These are phyloP conservation scores for Dissostichus mawsoni DNA, from an alignment of 2,113 vertebrate species.

Conservation along the genomic window DNA sequence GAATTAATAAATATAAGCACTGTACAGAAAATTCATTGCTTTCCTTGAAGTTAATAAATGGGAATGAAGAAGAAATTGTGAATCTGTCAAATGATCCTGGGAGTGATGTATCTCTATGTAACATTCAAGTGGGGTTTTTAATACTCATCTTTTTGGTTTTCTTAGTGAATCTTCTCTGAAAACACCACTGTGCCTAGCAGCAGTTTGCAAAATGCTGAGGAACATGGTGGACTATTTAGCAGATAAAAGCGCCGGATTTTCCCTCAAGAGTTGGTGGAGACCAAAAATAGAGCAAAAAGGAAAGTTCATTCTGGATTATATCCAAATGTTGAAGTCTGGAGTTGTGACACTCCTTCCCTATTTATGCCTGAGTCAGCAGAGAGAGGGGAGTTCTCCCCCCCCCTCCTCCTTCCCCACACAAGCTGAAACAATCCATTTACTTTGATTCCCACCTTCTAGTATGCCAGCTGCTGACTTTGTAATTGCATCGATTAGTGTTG, in stretches of 20 bases:
- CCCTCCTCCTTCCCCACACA: not conserved
- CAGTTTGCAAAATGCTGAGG: too few species aligned
- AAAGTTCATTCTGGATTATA: not conserved
- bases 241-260: not conserved
- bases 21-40: conserved; percentile 48
- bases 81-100: not conserved
- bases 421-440: conserved; percentile 69
- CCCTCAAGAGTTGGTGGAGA: not conserved
- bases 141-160: not conserved
- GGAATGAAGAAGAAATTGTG: not conserved
- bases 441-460: conserved; percentile 58
- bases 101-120: not conserved
- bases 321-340: not conserved
- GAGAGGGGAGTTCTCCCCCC: not conserved
- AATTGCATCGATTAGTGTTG: conserved; percentile 76
- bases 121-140: not conserved
- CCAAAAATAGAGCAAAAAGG: not conserved
- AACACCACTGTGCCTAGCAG: too few species aligned
- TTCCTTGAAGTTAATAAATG: conserved; percentile 28
- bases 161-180: too few species aligned
- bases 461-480: conserved; percentile 69
- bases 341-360: not conserved
- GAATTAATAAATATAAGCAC: conserved; percentile 82
- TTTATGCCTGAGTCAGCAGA: conserved; percentile 31
- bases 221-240: not conserved